Base-by-base conservation (phyloP, 1,140 invertebrate genomes). In the Cephus cinctus region DNA sequence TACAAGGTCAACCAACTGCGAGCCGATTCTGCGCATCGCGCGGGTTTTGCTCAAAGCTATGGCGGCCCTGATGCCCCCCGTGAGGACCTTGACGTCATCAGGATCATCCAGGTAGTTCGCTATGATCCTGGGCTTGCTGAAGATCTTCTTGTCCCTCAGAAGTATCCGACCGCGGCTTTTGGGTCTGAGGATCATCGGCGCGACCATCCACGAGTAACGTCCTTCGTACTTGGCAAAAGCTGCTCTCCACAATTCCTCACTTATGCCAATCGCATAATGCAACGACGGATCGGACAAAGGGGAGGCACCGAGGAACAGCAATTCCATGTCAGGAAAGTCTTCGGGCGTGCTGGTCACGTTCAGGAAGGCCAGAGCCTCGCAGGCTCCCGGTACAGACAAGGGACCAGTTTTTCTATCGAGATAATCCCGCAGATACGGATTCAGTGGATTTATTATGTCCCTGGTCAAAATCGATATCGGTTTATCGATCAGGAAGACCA, bases 281-380 rank as follows among this genome's bases (percentile, higher is more conserved):
- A 85, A 63, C 3, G 79, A 59, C 8, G 76, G 72, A 49, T 82
- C 79, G 0, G 78, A 69, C 34, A 78, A 79, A 15, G 84, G 60
- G 4, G 80, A 80, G 0, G 79, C 78, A 14, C 72, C 73, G 4
- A 82, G 75, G 57, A 88, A 84, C 5, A 91, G 74, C 6, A 92
- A 59, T 63, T 92, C 88, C 43, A 92, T 80, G 54, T 92, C 84
- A 0, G 89, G 86, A 73, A 83, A 87, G 20, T 82, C 85, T 36
- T 83, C 75, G 4, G 70, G 67, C 27, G 82, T 82, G 55, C 86
- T 78, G 54, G 87, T 83, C 5, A 88, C 75, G 52, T 92, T 83
- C 53, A 87, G 75, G 58, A 92, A 93, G 2, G 84, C 81, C 0
- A 93, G 63, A 0, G 85, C 88, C 70, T 95, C 92, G 45, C 86